phyloP scores from a whole-genome alignment of 2,797 vertebrate genomes.

The Acrossocheilus wenchowensis region DNA sequence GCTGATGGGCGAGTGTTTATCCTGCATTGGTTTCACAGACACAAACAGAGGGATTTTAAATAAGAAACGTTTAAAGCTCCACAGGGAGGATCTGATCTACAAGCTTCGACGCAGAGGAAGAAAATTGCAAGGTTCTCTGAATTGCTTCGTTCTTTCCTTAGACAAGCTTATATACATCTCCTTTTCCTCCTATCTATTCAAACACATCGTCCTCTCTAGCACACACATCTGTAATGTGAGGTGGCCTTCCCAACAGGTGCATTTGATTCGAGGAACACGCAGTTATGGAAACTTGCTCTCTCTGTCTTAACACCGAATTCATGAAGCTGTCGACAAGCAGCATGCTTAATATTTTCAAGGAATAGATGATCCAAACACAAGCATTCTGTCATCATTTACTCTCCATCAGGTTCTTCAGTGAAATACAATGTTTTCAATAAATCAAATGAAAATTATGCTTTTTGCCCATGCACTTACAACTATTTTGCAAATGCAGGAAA shows the following conservation, averaged over 20 bases:
- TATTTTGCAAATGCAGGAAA: not conserved
- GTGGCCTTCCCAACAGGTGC: conserved; percentile 33
- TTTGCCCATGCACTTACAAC: not conserved
- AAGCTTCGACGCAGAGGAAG: not conserved
- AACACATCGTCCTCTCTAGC: not conserved
- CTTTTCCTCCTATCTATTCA: not conserved
- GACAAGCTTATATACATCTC: not conserved
- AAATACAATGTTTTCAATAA: not conserved
- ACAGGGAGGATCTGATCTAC: not conserved
- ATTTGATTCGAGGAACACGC: conserved; percentile 20
- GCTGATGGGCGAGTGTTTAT: not conserved
- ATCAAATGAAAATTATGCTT: not conserved
- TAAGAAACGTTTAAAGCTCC: not conserved
- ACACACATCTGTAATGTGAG: conserved; percentile 45
- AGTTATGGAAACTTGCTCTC: conserved; percentile 30
- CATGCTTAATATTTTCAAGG: not conserved
- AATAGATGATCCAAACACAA: not conserved
- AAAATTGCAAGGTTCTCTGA: not conserved
- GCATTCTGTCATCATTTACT: not conserved
- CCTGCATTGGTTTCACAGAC: not conserved
- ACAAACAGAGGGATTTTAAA: not conserved
- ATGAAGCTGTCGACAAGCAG: conserved; percentile 18
- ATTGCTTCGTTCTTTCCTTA: not conserved
- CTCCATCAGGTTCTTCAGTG: not conserved
- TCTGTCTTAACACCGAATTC: not conserved